Conservation (phyloP, 2,888 invertebrate genomes). For the Drosophila mayaguana region DNA sequence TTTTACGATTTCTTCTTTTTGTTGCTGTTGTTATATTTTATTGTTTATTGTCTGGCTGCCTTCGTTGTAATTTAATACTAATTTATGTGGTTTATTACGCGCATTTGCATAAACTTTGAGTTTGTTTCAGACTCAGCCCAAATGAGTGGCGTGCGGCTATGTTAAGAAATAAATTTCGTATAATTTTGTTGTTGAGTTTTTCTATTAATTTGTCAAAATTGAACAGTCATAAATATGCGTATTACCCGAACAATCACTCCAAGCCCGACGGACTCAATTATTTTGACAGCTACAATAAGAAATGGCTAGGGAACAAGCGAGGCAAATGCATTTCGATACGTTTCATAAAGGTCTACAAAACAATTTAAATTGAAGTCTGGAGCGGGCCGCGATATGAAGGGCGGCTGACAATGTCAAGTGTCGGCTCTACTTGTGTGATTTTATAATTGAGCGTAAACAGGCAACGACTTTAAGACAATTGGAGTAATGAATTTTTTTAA, state of each 20-base stretch:
- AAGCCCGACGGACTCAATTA: constrained; percentile 49
- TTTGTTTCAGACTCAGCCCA: constrained; percentile 35
- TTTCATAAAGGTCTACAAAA: constrained; percentile 6
- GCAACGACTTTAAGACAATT: constrained; percentile 31
- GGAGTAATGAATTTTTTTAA: not conserved
- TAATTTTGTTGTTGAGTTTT: constrained; percentile 25
- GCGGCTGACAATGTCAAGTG: constrained; percentile 51
- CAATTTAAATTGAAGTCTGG: not conserved
- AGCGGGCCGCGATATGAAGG: not conserved
- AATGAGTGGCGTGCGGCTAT: constrained; percentile 56
- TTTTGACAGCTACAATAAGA: constrained; percentile 63
- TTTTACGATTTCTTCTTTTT: constrained; percentile 30
- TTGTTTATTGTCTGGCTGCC: constrained; percentile 46
- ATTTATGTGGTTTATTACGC: constrained; percentile 78
- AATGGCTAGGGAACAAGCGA: constrained; percentile 58
- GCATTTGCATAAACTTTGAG: constrained; percentile 67
- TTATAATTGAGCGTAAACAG: constrained; percentile 42
- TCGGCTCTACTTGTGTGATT: constrained; percentile 36
- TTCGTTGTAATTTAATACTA: constrained; percentile 76
- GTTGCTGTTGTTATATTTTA: constrained; percentile 17
- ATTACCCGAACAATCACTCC: constrained; percentile 49
- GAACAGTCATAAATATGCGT: constrained; percentile 67
- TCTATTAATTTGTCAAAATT: constrained; percentile 75
- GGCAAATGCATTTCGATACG: constrained; percentile 67
- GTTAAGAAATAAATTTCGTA: constrained; percentile 24